Evolutionary conservation across 1,140 invertebrate species (phyloP), one percentile per base, ranked within the genome.

Genomic region (Ladona fulva): DNA sequence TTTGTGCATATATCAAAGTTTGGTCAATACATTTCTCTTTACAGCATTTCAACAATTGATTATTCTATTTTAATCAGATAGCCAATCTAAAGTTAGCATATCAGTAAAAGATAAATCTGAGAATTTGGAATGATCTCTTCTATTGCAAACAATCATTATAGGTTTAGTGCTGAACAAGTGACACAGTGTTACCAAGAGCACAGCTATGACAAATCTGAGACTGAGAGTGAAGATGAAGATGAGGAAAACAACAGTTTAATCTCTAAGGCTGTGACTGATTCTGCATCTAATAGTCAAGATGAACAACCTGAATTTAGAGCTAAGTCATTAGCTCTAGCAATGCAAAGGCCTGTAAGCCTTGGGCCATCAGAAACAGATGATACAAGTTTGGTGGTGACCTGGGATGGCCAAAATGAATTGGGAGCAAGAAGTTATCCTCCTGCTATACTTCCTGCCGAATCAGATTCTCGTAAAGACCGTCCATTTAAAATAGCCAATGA

Each of bases 401-500:
- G 74, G 12, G 80, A 80, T 74, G 59, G 59, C 7, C 25, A 74
- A 19, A 75, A 24, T 44, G 74, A 44, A 11, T 42, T 78, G 59
- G 42, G 76, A 37, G 78, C 79, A 0, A 78, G 76, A 19, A 80
- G 80, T 74, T 66, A 66, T 66, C 52, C 52, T 66, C n/a, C n/a
- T 16, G 52, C 52, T 6, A 3, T 66, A 16, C 52, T 66, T 19
- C 52, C 52, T 66, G 77, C 78, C 74, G 79, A 81, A 1, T 80
- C 80, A 73, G 80, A 83, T 76, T 79, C 80, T 76, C 79, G 78
- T 74, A 81, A 82, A 77, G 80, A 81, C 42, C 81, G 81, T 74
- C 81, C 86, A n/a, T 83, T 85, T 42, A 83, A 84, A 79, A 86
- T 89, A 25, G 88, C 87, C 16, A 79, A 83, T 24, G 88, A 89